Base-by-base conservation (phyloP, 2,113 vertebrate species). In the Tichodroma muraria region DNA sequence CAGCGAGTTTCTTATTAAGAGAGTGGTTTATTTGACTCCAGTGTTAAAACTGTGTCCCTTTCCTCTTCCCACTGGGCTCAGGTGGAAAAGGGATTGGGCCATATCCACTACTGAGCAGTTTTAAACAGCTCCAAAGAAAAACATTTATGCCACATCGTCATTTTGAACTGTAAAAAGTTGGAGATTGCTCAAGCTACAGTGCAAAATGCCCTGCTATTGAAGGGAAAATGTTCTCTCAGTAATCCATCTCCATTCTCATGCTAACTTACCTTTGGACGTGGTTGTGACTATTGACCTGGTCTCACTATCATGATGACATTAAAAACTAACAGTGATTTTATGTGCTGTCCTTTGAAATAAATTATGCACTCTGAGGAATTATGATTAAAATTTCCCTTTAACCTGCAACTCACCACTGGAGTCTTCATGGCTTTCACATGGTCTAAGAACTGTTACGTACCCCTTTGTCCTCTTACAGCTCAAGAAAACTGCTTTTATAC, bases 1-100 rank as follows among this genome's bases (percentile, higher is more conserved):
- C 73, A 80, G 68, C 82, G 71, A 65, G 38, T 65, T 96, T 89
- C 79, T 80, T 92, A 83, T 94, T 95, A 59, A 83, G 64, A 80
- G 27, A 38, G 7, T 6, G 33, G 33, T 91, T 91, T 89, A 69
- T 91, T 91, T 93, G 59, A 80, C 59, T 84, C 31, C 2, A 9
- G 2, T 85, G 59, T 40, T 54, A 71, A 77, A 93, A 63, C 6
- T 53, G 7, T 38, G 11, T 44, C 42, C 24, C 35, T 63, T 21
- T 89, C 37, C 57, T 84, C 15, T 75, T 65, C 18, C 42, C 1
- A 4, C 35, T 87, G 52, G 52, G n/a, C 56, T 94, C 52, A n/a
- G 44, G 52, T 52, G 27, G 78, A 57, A 52, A 50, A 44, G 31
- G 6, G 27, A 49, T 53, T 61, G 17, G 13, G 21, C 64, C 31